phyloP scores from a whole-genome alignment of 2,888 invertebrate genomes.

The Trachelus stipa region DNA sequence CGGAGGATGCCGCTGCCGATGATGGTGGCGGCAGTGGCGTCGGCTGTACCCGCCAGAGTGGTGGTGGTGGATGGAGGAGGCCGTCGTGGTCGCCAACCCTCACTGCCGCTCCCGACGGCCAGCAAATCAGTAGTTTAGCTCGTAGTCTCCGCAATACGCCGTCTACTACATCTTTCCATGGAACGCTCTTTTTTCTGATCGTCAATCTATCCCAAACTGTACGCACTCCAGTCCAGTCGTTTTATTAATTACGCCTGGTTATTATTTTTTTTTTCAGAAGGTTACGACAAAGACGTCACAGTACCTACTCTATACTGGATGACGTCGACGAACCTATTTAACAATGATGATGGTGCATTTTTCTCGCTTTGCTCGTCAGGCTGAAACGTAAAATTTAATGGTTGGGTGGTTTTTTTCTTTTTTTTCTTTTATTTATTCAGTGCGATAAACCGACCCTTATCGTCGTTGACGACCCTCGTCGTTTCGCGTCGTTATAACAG shows the following conservation, averaged over 20 bases:
- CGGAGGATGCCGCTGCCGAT: not conserved
- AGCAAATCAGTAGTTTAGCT: conserved; percentile 53
- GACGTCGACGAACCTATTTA: not conserved
- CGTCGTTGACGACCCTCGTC: not conserved
- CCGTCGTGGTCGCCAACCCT: conserved; percentile 29
- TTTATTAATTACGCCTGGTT: not conserved
- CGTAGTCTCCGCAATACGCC: conserved; percentile 49
- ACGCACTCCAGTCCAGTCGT: not conserved
- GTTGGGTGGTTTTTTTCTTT: not conserved
- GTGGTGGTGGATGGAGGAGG: conserved; percentile 35
- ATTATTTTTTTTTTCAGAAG: not conserved
- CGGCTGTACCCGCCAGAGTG: conserved; percentile 26
- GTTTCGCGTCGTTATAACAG: not conserved
- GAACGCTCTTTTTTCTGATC: conserved; percentile 5
- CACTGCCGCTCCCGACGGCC: conserved; percentile 42
- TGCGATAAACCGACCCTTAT: not conserved
- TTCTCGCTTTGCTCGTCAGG: not conserved
- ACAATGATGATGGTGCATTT: not conserved
- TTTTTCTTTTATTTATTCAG: not conserved
- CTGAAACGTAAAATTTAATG: not conserved
- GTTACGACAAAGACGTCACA: not conserved
- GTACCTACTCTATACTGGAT: not conserved
- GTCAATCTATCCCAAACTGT: not conserved
- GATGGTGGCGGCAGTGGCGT: conserved; percentile 19
- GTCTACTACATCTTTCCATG: conserved; percentile 26